A percentile compares a stretch with the other conserved stretches of the same genome.
Evolutionary conservation across 2,797 vertebrate genomes (phyloP).

Genomic region (Steatocranus sp.): DNA sequence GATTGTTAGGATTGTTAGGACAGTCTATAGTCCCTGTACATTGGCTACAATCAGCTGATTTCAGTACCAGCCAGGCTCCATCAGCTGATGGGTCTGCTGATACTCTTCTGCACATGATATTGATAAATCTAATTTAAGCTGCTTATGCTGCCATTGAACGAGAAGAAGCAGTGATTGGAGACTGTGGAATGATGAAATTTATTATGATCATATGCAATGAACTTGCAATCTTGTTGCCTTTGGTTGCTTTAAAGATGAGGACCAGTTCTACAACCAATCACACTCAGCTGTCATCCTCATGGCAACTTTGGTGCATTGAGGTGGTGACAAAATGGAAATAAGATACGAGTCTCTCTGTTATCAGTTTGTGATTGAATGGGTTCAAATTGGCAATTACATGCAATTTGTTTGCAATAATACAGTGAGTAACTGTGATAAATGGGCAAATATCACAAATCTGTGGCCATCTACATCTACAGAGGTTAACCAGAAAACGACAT

Average conservation of each 20-base stretch:
- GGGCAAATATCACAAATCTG: not conserved
- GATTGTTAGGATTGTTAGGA: not conserved
- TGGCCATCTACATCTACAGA: not conserved
- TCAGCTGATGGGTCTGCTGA: not conserved
- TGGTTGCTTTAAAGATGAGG: not conserved
- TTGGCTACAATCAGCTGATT: not conserved
- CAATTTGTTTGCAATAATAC: not conserved
- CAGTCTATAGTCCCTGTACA: not conserved
- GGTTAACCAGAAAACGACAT: not conserved
- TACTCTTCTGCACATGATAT: not conserved
- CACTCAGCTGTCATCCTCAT: not conserved
- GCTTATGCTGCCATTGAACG: not conserved
- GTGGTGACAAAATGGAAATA: not conserved
- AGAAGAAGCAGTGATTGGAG: not conserved
- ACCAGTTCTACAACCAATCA: not conserved
- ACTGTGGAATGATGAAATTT: not conserved
- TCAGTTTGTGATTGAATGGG: not conserved
- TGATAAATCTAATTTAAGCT: not conserved
- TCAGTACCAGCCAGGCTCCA: not conserved
- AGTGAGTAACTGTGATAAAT: not conserved
- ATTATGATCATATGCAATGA: not conserved
- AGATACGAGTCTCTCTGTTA: not conserved
- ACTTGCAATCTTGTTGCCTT: not conserved
- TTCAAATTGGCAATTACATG: not conserved
- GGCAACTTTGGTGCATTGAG: not conserved